Evolutionary conservation across 2,797 vertebrate genomes (phyloP), one percentile per base, ranked within the genome.

Genomic region (Vultur gryphus): DNA sequence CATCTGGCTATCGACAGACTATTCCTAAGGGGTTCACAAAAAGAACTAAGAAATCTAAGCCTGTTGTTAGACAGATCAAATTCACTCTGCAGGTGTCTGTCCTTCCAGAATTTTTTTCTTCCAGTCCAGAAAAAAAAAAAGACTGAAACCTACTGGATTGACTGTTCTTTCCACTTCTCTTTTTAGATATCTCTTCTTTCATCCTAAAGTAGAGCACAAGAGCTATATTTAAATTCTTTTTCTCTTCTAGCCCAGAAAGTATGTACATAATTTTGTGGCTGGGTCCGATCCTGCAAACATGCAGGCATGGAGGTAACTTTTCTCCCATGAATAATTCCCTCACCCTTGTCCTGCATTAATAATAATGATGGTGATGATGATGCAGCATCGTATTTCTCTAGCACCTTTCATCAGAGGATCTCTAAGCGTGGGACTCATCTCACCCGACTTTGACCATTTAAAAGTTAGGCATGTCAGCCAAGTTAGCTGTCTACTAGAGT

Each of bases 391-490:
- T 44, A 70, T 67, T 96, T 57, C 87, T 96, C 43, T 79, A 88
- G 76, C 77, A 67, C 37, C 90, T 97, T 92, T 93, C 97, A 94
- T 89, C 97, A 95, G 80, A 93, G 80, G 48, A 89, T 73, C 94
- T 93, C 35, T 6, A 28, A 96, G 96, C 81, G 93, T 97, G 95
- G 75, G 95, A 96, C 78, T 96, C 92, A 59, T 83, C 92, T 97
- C 95, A 97, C 95, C 95, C 6, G 5, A 39, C 95, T 93, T 39
- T 94, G 95, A 95, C 96, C 95, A 96, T 73, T 41, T 31, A 43
- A 16, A 65, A 76, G 14, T 76, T 54, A 41, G 92, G 86, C 54
- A 66, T 72, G 84, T 89, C 1, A 1, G 86, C 90, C 89, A 95
- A 95, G 81, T 91, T 96, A 44, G 2, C 66, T 25, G 73, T 85